phyloP scores from a whole-genome alignment of 2,797 vertebrate genomes.

The Coccyzus lansbergi region DNA sequence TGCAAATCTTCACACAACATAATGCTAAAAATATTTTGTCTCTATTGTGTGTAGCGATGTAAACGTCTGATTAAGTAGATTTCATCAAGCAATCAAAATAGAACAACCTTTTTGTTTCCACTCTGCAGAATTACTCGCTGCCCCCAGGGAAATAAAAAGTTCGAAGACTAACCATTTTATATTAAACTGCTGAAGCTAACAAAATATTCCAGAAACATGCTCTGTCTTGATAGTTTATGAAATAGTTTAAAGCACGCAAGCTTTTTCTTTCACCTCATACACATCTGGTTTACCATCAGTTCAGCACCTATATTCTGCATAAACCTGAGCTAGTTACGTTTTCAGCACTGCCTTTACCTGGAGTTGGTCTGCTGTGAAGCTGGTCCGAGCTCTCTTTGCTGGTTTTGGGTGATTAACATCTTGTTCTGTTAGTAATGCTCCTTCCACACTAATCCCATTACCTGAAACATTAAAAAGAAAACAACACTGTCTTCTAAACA shows the following conservation, averaged over 20 bases:
- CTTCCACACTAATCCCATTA: conserved; percentile 89
- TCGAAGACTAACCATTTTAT: conserved; percentile 12
- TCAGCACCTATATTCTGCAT: not conserved
- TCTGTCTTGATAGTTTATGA: conserved; percentile 40
- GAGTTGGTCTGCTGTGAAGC: conserved; percentile 96
- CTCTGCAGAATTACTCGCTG: conserved; percentile 11
- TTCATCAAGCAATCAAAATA: conserved; percentile 25
- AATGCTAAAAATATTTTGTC: conserved; percentile 39
- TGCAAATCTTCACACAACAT: not conserved
- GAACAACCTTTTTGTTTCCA: conserved; percentile 48
- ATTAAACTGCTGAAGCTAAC: conserved; percentile 35
- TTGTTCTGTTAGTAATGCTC: conserved; percentile 89
- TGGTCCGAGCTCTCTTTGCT: conserved; percentile 97
- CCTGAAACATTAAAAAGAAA: conserved; percentile 78
- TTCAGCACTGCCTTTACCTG: conserved; percentile 81
- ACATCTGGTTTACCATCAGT: not conserved
- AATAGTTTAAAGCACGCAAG: conserved; percentile 7
- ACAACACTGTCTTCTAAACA: not conserved
- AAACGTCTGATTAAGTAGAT: conserved; percentile 39
- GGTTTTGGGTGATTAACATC: conserved; percentile 93
- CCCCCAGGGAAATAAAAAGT: conserved; percentile 44
- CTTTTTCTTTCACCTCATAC: not conserved
- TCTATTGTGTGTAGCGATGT: not conserved
- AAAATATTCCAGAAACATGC: conserved; percentile 43
- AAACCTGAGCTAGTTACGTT: not conserved